Conservation (phyloP, 2,113 vertebrate genomes). For the Elanus axillaris region DNA sequence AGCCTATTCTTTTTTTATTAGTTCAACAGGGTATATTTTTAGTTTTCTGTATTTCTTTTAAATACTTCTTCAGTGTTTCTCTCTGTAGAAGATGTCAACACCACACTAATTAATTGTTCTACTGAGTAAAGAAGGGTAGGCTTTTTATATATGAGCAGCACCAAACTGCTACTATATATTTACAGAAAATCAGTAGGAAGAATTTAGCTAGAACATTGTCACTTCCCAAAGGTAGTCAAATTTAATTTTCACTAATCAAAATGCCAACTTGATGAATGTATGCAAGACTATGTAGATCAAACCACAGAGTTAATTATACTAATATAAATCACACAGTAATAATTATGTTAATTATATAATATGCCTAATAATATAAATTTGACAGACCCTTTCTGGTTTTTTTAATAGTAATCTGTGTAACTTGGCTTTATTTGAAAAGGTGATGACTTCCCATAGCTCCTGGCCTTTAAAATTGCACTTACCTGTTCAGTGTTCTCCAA, state of each 20-base stretch:
- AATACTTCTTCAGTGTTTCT: background rate
- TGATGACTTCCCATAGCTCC: background rate
- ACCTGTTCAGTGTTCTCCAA: background rate
- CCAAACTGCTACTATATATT: background rate
- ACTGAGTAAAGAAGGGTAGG: background rate
- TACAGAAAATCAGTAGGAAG: constrained; percentile 25
- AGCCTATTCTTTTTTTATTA: constrained; percentile 9
- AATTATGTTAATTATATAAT: background rate
- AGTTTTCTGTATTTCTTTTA: constrained; percentile 3
- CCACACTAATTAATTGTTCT: background rate
- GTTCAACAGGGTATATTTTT: constrained; percentile 2
- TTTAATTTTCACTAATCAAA: constrained; percentile 29
- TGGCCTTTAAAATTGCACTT: background rate
- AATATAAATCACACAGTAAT: background rate
- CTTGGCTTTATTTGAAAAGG: background rate
- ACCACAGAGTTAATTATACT: background rate
- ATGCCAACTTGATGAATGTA: background rate
- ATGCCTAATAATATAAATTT: background rate
- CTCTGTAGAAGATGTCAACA: constrained; percentile 5
- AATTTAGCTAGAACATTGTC: background rate
- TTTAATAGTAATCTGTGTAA: background rate
- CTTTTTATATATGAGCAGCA: background rate
- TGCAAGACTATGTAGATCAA: background rate
- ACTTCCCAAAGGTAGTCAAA: constrained; percentile 20
- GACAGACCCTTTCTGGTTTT: background rate